Conservation (phyloP, 2,113 vertebrate species). For the Tympanuchus pallidicinctus region DNA sequence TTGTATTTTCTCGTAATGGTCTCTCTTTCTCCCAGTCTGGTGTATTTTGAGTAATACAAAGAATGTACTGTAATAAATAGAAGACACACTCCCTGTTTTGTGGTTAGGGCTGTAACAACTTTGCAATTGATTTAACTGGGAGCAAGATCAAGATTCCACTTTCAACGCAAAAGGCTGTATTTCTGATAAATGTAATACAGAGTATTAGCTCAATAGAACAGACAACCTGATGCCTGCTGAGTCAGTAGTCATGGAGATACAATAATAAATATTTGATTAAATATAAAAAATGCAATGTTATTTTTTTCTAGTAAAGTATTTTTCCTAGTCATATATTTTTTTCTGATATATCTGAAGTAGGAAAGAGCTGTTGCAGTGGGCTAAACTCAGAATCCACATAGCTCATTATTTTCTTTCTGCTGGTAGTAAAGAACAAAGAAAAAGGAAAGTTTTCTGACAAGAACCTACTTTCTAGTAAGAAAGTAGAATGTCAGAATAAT, state of each 20-base stretch:
- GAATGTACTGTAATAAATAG: rapidly evolving
- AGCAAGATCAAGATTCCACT: neutral
- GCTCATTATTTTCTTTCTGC: neutral
- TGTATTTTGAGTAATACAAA: neutral
- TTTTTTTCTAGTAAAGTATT: neutral
- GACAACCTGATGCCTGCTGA: neutral
- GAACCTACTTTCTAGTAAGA: neutral
- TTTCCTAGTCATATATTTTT: neutral
- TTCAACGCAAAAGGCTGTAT: neutral
- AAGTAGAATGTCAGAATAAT: neutral
- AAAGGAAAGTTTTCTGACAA: rapidly evolving
- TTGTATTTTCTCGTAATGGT: neutral
- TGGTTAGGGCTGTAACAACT: neutral
- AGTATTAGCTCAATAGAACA: neutral
- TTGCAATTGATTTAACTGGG: neutral
- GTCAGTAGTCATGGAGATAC: neutral
- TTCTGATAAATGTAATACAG: neutral
- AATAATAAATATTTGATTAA: neutral
- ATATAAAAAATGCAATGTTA: neutral
- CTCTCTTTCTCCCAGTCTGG: neutral
- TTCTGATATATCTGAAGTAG: neutral
- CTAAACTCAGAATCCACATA: neutral
- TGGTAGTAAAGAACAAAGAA: neutral
- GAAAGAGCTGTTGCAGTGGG: neutral
- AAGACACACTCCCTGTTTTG: rapidly evolving